A percentile compares a stretch with the other conserved stretches of the same genome.
Conservation (phyloP, 1,140 invertebrate genomes). For the Aleiodes sp. region DNA sequence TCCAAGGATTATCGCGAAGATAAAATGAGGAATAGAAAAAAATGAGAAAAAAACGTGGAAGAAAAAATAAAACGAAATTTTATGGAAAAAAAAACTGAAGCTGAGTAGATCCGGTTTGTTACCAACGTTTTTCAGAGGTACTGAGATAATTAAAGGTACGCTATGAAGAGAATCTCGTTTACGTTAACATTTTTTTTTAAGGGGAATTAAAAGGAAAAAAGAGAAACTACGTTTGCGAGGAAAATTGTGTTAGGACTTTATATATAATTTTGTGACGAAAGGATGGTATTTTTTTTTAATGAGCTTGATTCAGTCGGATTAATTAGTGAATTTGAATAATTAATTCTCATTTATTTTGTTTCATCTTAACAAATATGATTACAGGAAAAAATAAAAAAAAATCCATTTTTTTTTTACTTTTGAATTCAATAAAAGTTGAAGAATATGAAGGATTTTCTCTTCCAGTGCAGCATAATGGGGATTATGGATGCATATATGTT, state of each 20-base stretch:
- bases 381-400: too few species aligned
- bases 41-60: not conserved
- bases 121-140: conserved; percentile 12
- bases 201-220: conserved; percentile 8
- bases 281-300: conserved; percentile 2
- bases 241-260: conserved; percentile 1
- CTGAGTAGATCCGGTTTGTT: conserved; percentile 4
- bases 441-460: too few species aligned
- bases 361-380: not conserved
- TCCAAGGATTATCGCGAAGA: not conserved
- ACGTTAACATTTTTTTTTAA: not conserved
- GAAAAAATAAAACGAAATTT: not conserved
- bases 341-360: not conserved
- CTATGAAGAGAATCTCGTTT: conserved; percentile 17
- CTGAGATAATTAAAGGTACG: conserved; percentile 14
- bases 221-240: not conserved
- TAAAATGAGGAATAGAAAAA: not conserved
- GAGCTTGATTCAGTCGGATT: not conserved
- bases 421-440: too few species aligned
- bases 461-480: too few species aligned
- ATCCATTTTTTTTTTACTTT: too few species aligned
- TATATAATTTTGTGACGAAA: conserved; percentile 10
- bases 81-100: not conserved
- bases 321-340: not conserved
- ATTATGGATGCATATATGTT: too few species aligned